phyloP scores from a whole-genome alignment of 2,888 invertebrate species.

The Trachelus stipa region DNA sequence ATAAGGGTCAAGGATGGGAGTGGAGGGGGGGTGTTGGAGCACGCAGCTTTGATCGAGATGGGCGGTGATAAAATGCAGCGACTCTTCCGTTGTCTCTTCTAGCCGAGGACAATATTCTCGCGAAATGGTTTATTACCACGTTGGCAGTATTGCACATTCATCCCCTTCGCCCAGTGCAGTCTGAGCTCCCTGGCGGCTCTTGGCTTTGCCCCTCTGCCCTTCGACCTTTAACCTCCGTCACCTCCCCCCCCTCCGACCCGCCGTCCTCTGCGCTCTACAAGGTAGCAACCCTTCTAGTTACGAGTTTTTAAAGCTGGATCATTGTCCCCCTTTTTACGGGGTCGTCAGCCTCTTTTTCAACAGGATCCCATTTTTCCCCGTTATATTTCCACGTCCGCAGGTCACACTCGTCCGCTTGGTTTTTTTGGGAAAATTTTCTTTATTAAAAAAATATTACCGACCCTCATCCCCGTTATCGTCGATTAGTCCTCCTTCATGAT shows the following conservation, averaged over 20 bases:
- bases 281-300: background rate
- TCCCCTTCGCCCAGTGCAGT: slow-evolving; percentile 21
- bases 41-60: slow-evolving; percentile 20
- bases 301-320: background rate
- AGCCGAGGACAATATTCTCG: slow-evolving; percentile 21
- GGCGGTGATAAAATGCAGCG: background rate
- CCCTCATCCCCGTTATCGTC: too few relatives aligned
- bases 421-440: too few relatives aligned
- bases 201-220: slow-evolving; percentile 22
- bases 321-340: background rate
- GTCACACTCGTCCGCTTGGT: too few relatives aligned
- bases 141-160: slow-evolving; percentile 27
- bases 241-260: slow-evolving; percentile 4
- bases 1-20: background rate
- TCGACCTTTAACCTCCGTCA: slow-evolving; percentile 14
- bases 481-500: too few relatives aligned
- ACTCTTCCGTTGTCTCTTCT: slow-evolving; percentile 1
- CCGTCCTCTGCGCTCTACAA: slow-evolving; percentile 16
- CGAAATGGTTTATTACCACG: slow-evolving; percentile 32
- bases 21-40: background rate
- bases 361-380: background rate
- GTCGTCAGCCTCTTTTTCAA: background rate
- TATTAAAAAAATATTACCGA: too few relatives aligned
- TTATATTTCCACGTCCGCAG: too few relatives aligned
- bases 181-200: slow-evolving; percentile 30